phyloP scores from a whole-genome alignment of 1,140 invertebrate genomes.

The Drosophila fuyamai region DNA sequence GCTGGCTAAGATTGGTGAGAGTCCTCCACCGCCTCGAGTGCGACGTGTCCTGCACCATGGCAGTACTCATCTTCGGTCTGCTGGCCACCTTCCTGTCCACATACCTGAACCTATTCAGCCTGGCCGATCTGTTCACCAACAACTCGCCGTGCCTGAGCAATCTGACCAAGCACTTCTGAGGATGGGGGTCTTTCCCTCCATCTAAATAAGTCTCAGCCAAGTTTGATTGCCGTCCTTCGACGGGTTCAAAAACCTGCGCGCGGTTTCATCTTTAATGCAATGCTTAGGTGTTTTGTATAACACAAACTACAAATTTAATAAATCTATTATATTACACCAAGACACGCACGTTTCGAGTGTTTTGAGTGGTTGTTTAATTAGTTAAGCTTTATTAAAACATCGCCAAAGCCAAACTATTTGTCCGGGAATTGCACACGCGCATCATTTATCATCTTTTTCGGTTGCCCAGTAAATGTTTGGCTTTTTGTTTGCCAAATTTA shows the following conservation, averaged over 20 bases:
- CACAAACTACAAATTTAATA: constrained; percentile 75
- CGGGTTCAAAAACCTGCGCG: constrained; percentile 60
- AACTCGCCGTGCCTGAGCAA: constrained; percentile 76
- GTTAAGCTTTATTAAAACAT: constrained; percentile 82
- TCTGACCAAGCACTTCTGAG: constrained; percentile 53
- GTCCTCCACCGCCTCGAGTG: constrained; percentile 62
- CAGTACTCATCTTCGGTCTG: constrained; percentile 74
- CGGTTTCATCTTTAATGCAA: constrained; percentile 49
- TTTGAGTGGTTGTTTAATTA: constrained; percentile 62
- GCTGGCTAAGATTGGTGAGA: constrained; percentile 58
- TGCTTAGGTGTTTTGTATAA: constrained; percentile 72
- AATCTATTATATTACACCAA: constrained; percentile 67
- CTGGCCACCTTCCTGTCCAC: constrained; percentile 79
- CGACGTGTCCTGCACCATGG: constrained; percentile 74
- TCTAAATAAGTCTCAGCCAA: not conserved
- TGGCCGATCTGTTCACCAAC: constrained; percentile 69
- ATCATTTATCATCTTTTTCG: constrained; percentile 77
- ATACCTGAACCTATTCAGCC: constrained; percentile 76
- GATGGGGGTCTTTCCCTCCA: constrained; percentile 3
- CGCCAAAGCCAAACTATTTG: constrained; percentile 66
- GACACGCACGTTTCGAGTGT: constrained; percentile 44
- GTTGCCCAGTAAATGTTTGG: constrained; percentile 64
- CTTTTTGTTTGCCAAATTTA: constrained; percentile 49
- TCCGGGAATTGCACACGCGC: constrained; percentile 68
- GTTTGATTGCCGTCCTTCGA: constrained; percentile 55